Conservation (phyloP, 2,888 invertebrate species). For the Gibbula magus region DNA sequence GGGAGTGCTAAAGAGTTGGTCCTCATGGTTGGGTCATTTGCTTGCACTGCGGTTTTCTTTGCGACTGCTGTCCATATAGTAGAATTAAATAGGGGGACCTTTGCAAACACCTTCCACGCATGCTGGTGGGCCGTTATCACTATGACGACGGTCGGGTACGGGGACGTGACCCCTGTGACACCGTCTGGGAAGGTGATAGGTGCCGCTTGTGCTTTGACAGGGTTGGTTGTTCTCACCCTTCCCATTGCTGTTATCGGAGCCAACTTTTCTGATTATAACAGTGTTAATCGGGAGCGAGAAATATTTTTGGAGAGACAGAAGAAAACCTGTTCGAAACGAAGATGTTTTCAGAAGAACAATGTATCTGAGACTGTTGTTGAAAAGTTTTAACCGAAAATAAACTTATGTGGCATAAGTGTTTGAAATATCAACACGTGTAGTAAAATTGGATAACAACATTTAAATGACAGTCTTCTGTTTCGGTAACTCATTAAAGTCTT, state of each 20-base stretch:
- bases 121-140: constrained; percentile 13
- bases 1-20: neutral
- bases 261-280: neutral
- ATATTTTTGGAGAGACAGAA: neutral
- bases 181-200: neutral
- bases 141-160: constrained; percentile 17
- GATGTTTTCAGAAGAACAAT: too few relatives aligned
- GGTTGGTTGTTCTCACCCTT: constrained; percentile 10
- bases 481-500: too few relatives aligned
- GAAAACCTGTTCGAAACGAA: too few relatives aligned
- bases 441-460: too few relatives aligned
- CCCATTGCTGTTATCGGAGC: neutral
- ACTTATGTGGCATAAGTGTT: too few relatives aligned
- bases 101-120: neutral
- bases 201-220: neutral
- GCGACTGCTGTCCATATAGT: neutral
- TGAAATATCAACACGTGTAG: too few relatives aligned
- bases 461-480: too few relatives aligned
- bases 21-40: neutral
- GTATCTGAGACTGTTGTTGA: too few relatives aligned
- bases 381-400: too few relatives aligned
- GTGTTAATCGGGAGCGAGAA: neutral
- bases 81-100: neutral
- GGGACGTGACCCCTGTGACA: neutral
- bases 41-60: neutral